A percentile compares a stretch with the other conserved stretches of the same genome.
phyloP scores from a whole-genome alignment of 2,888 invertebrate genomes.

The Chaitophorus viminalis region DNA sequence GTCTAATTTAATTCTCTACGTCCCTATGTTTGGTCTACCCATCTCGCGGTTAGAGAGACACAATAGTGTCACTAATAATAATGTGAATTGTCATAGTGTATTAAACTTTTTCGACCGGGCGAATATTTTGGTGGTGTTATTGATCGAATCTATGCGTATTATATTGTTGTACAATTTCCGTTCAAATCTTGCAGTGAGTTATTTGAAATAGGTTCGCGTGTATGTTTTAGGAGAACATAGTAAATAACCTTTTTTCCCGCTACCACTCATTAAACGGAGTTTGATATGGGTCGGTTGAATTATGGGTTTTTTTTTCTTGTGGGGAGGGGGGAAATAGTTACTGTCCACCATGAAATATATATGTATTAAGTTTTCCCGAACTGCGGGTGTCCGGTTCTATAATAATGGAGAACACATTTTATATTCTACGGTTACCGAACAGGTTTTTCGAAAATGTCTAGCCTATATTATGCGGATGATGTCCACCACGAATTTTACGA shows the following conservation, averaged over 20 bases:
- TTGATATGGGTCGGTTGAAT: not conserved
- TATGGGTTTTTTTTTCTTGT: not conserved
- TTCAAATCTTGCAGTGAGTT: not conserved
- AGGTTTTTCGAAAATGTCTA: slow-evolving; percentile 27
- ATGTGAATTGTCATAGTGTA: not conserved
- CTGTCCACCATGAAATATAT: not conserved
- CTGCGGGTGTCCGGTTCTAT: slow-evolving; percentile 29
- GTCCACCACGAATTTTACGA: slow-evolving; percentile 4
- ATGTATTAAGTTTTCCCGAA: slow-evolving; percentile 10
- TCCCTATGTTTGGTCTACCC: too few relatives aligned
- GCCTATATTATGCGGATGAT: not conserved
- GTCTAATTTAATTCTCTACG: too few relatives aligned
- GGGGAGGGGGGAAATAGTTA: not conserved
- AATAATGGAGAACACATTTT: not conserved
- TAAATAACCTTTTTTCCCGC: not conserved
- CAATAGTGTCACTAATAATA: too few relatives aligned
- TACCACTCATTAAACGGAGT: not conserved
- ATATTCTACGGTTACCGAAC: not conserved
- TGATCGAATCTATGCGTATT: not conserved
- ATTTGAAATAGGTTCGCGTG: not conserved
- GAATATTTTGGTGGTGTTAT: not conserved
- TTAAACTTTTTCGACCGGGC: not conserved
- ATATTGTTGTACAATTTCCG: not conserved
- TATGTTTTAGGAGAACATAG: not conserved
- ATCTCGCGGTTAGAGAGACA: too few relatives aligned